Evolutionary conservation across 1,140 invertebrate genomes (phyloP), one percentile per base, ranked within the genome.

Genomic region (Meteorus sp.): DNA sequence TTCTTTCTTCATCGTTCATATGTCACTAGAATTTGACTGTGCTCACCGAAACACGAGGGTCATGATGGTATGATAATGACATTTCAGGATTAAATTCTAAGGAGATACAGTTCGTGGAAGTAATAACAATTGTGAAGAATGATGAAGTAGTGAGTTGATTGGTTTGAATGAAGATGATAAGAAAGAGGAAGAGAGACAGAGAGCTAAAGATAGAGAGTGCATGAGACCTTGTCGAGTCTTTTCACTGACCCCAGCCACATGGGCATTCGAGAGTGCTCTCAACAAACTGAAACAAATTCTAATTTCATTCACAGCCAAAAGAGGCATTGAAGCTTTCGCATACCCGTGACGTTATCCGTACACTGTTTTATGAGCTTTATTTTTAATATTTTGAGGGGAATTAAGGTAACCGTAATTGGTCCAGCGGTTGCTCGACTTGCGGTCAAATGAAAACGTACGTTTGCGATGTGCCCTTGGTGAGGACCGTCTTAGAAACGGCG

Each of bases 401-500:
- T 15, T 41, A 47, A 37, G n/a, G n/a, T n/a, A n/a, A n/a, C n/a
- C n/a, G n/a, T n/a, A n/a, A n/a, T n/a, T 20, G 59, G 52, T 52
- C 13, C 35, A 52, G 43, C 25, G 51, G 57, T 53, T 47, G 48
- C 19, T 22, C 37, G 35, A 63, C 60, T 69, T 61, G 67, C 61
- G 57, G 57, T 66, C 66, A 69, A 27, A 53, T 61, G 56, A n/a
- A 62, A 65, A 77, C 74, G 64, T 77, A 77, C 74, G 67, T 77
- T 77, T 76, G 56, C 70, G 72, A 55, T 75, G 72, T 63, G 61
- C 67, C 68, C 70, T 72, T 45, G 69, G 65, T 33, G 63, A 61
- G 66, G 69, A 62, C 68, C 66, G 76, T 59, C 54, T 60, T 67
- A 74, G 72, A 62, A 75, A 66, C 48, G 66, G 67, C 66, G 67